Evolutionary conservation across 1,140 invertebrate species (phyloP), one percentile per base, ranked within the genome.

Genomic region (Onthophagus taurus): DNA sequence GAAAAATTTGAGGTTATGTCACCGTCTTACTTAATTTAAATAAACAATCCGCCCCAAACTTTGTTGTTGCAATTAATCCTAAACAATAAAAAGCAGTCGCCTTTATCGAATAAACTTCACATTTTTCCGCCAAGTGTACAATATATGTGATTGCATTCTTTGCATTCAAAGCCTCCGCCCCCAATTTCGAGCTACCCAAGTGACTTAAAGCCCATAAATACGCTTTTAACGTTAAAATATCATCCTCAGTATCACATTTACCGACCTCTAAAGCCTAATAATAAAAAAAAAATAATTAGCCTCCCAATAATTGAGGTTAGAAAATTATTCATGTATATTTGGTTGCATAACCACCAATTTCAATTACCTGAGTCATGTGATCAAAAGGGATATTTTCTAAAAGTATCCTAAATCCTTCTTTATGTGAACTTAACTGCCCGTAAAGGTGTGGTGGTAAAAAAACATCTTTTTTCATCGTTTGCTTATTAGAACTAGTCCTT

Each of bases 121-220:
- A 83, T 34, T 76, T 75, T 54, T 84, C 80, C 1, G 83, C 89
- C 36, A 95, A 67, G 16, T 75, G 65, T 1, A 81, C 74, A 29
- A 89, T 70, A 29, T 71, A 60, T 30, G 70, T 68, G 18, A 87
- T 59, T 13, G 82, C 66, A 39, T 72, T 71, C 42, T 60, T 53
- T 3, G 43, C 37, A 24, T 43, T 73, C 11, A 95, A 65, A 48
- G 83, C 76, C 21, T 80, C 71, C 9, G 89, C 69, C 1, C 90
- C 91, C 35, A 75, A 70, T 0, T 69, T 61, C 13, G 86, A 85
- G 0, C 80, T 81, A 2, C 84, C 85, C 13, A 86, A 72, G 60
- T 93, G 89, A 9, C 87, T 87, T 18, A 92, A 64, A 6, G 83
- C 82, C 92, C 93, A 97, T 0, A 97, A 61, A 0, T 90, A 85